These are phyloP conservation scores for Sycophaga agraensis DNA, from an alignment of 1,140 invertebrate genomes.

Conservation along the genomic window DNA sequence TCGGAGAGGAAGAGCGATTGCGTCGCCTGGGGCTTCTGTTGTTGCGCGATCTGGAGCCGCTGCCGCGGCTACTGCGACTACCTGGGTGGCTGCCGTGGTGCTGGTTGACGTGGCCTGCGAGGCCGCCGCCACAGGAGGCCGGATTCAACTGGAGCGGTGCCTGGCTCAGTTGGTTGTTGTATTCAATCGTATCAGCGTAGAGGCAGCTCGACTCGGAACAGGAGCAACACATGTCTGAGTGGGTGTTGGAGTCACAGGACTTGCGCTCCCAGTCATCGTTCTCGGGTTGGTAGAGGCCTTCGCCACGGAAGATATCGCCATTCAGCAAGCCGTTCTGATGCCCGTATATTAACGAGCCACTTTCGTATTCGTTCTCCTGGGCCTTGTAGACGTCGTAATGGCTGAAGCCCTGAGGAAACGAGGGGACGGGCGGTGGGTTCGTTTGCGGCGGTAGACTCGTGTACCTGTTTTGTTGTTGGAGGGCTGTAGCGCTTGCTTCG, in stretches of 20 bases:
- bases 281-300: conserved; percentile 47
- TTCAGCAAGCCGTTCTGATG: conserved; percentile 45
- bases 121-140: not conserved
- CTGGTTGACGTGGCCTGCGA: too few relatives aligned
- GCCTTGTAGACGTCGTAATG: conserved; percentile 52
- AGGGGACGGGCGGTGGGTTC: conserved; percentile 48
- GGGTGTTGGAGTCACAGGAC: conserved; percentile 55
- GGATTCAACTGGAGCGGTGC: conserved; percentile 34
- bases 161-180: conserved; percentile 48
- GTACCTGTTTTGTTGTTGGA: conserved; percentile 43
- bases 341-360: conserved; percentile 57
- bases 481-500: too few relatives aligned
- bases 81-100: not conserved
- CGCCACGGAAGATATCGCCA: conserved; percentile 45
- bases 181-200: conserved; percentile 54
- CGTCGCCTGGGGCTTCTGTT: conserved; percentile 49
- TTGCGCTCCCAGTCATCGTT: conserved; percentile 58
- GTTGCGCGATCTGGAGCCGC: conserved; percentile 40
- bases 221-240: conserved; percentile 56
- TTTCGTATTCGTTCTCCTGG: conserved; percentile 59
- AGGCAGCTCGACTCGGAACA: conserved; percentile 57
- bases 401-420: conserved; percentile 50
- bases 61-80: not conserved
- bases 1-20: conserved; percentile 49
- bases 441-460: conserved; percentile 53